Evolutionary conservation across 2,113 vertebrate genomes (phyloP).

Genomic region (Neotoma lepida): DNA sequence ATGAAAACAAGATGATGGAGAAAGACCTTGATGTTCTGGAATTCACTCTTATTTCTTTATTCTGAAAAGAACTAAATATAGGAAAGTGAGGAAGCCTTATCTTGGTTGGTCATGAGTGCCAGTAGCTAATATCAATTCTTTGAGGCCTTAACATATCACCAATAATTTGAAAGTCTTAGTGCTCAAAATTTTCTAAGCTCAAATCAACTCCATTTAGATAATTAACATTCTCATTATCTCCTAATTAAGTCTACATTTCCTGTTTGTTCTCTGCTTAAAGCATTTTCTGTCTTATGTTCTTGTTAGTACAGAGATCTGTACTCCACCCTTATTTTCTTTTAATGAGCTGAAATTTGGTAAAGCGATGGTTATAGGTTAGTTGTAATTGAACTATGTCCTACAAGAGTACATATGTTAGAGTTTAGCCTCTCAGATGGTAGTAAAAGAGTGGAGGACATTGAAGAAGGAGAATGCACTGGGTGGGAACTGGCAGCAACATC

Average conservation of each 20-base stretch:
- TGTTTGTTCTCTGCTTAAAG: constrained; percentile 30
- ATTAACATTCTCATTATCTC: background rate
- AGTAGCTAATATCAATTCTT: background rate
- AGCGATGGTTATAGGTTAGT: background rate
- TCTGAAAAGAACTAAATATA: background rate
- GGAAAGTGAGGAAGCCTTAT: background rate
- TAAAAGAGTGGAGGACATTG: background rate
- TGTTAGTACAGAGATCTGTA: constrained; percentile 17
- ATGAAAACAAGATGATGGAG: background rate
- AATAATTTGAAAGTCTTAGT: background rate
- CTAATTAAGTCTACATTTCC: constrained; percentile 55
- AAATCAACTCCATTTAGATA: constrained; percentile 1
- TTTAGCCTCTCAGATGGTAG: background rate
- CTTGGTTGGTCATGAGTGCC: background rate
- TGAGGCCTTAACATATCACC: background rate
- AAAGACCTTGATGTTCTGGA: background rate
- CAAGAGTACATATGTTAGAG: background rate
- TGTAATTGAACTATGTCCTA: background rate
- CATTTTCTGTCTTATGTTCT: constrained; percentile 31
- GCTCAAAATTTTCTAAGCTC: background rate
- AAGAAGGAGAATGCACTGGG: background rate
- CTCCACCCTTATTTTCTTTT: background rate
- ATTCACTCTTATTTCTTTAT: constrained; percentile 4
- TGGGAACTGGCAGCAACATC: background rate
- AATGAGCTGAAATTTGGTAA: constrained; percentile 27